phyloP scores from a whole-genome alignment of 2,113 vertebrate species.

The Morone chrysops region DNA sequence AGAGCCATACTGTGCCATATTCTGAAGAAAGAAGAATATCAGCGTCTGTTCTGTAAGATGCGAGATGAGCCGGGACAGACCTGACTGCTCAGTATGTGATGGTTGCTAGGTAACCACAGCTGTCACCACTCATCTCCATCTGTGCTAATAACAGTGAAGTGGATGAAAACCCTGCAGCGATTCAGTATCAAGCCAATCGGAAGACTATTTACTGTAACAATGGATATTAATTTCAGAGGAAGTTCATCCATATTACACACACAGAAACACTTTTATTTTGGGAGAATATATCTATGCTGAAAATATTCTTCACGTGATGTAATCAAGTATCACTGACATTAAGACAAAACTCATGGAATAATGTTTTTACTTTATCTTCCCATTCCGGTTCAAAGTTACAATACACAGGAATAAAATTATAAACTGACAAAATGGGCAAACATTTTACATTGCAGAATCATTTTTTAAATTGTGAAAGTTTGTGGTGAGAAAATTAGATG shows the following conservation, averaged over 20 bases:
- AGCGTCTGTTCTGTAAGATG: constrained; percentile 8
- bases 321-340: background rate
- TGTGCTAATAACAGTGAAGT: constrained; percentile 46
- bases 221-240: background rate
- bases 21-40: constrained; percentile 12
- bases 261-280: background rate
- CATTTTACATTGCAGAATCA: background rate
- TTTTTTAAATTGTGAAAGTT: background rate
- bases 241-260: background rate
- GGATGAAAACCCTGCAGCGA: constrained; percentile 26
- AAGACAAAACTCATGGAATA: background rate
- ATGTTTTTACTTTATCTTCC: background rate
- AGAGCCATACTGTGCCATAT: background rate
- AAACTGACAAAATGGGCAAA: background rate
- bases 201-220: constrained; percentile 6
- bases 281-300: background rate
- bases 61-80: constrained; percentile 21
- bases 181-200: background rate
- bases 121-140: constrained; percentile 63
- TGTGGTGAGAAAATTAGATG: background rate
- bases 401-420: too few relatives aligned
- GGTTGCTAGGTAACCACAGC: constrained; percentile 62
- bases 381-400: background rate
- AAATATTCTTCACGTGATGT: background rate
- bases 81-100: constrained; percentile 4